These are phyloP conservation scores for Nycticryphes semicollaris DNA, from an alignment of 2,113 vertebrate genomes.

Conservation along the genomic window DNA sequence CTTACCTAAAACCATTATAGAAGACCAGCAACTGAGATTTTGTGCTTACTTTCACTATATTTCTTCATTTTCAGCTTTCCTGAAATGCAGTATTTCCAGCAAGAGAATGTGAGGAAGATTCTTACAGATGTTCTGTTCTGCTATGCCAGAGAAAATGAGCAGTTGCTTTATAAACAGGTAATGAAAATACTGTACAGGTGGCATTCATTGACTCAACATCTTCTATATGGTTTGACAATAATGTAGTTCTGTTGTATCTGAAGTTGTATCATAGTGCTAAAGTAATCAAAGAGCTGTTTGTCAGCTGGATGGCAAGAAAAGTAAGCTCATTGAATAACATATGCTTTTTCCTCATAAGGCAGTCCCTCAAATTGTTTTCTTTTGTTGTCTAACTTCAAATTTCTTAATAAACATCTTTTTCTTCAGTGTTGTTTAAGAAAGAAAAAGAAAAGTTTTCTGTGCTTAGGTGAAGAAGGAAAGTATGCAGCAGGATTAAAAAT, in stretches of 20 bases:
- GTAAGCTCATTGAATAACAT: constrained; percentile 61
- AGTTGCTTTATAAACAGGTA: constrained; percentile 99
- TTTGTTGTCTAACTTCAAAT: constrained; percentile 50
- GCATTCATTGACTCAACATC: constrained; percentile 67
- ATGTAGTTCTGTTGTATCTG: constrained; percentile 63
- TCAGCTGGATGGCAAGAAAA: constrained; percentile 56
- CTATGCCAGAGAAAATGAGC: constrained; percentile 96
- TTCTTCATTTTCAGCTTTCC: constrained; percentile 86
- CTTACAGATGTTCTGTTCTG: constrained; percentile 99
- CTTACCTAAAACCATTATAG: not conserved
- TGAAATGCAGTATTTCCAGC: constrained; percentile 97
- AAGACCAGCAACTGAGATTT: constrained; percentile 1
- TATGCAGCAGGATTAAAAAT: constrained; percentile 3
- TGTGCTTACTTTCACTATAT: constrained; percentile 24
- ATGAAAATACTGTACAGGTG: constrained; percentile 78
- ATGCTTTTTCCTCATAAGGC: constrained; percentile 54
- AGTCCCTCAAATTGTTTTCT: constrained; percentile 57
- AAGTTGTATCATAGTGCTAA: constrained; percentile 64
- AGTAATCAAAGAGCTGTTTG: constrained; percentile 65
- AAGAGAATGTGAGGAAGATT: constrained; percentile 93
- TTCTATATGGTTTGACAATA: constrained; percentile 69
- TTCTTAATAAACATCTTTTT: constrained; percentile 50
- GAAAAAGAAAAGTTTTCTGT: constrained; percentile 36
- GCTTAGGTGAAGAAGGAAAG: not conserved
- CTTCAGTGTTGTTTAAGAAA: constrained; percentile 41